Evolutionary conservation across 2,797 vertebrate genomes (phyloP).

Genomic region (Coregonus ussuriensis): DNA sequence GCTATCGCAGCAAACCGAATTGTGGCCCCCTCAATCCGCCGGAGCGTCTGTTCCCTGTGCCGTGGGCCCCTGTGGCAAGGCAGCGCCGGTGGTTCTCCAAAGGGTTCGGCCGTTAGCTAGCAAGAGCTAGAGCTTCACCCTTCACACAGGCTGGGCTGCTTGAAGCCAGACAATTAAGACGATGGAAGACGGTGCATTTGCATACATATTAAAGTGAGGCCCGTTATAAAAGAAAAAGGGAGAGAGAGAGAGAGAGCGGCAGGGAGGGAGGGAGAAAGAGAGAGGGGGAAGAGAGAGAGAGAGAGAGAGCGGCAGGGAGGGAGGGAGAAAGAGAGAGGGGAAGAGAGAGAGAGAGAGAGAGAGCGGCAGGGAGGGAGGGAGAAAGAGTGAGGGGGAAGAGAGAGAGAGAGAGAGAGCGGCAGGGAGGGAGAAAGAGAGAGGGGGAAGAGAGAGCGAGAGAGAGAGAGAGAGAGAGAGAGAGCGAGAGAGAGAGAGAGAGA

Average conservation of each 20-base stretch:
- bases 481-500: slow-evolving; percentile 19
- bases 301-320: slow-evolving; percentile 57
- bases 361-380: slow-evolving; percentile 57
- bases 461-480: slow-evolving; percentile 56
- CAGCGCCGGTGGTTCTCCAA: not conserved
- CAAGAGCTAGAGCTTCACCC: slow-evolving; percentile 22
- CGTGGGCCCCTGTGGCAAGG: not conserved
- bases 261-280: slow-evolving; percentile 56
- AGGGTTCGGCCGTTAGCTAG: not conserved
- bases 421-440: slow-evolving; percentile 63
- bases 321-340: slow-evolving; percentile 64
- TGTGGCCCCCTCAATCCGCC: not conserved
- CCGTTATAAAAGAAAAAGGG: slow-evolving; percentile 82
- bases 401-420: slow-evolving; percentile 75
- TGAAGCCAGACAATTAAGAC: slow-evolving; percentile 81
- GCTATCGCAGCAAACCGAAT: slow-evolving; percentile 2
- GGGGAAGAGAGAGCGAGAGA: slow-evolving; percentile 41
- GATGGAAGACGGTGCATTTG: slow-evolving; percentile 84
- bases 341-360: slow-evolving; percentile 60
- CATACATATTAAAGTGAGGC: slow-evolving; percentile 91
- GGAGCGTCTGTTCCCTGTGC: not conserved
- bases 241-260: slow-evolving; percentile 69
- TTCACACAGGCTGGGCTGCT: slow-evolving; percentile 73
- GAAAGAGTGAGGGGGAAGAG: slow-evolving; percentile 60
- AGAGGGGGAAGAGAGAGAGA: slow-evolving; percentile 70